Conservation (phyloP, 2,113 vertebrate species). For the Colius striatus region DNA sequence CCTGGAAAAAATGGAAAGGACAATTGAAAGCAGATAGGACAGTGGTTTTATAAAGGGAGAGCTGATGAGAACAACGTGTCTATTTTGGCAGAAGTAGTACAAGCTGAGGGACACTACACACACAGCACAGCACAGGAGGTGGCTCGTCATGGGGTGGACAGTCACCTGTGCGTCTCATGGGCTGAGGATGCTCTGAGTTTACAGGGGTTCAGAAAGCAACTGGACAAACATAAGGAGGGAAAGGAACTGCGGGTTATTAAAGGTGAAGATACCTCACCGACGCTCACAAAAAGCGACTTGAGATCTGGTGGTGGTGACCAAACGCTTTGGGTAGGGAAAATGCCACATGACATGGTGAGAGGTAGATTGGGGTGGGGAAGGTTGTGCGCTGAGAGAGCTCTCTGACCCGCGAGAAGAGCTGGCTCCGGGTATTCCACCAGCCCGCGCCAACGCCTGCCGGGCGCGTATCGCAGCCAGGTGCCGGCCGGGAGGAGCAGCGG, state of each 20-base stretch:
- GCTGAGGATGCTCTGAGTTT: background rate
- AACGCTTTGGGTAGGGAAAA: background rate
- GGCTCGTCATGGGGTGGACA: rapidly evolving
- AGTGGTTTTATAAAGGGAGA: background rate
- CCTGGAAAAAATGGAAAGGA: background rate
- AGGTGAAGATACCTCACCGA: background rate
- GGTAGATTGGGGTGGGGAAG: background rate
- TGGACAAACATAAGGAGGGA: background rate
- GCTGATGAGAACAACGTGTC: background rate
- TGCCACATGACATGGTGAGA: background rate
- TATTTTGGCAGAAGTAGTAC: background rate
- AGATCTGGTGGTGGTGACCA: background rate
- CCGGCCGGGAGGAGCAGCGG: rapidly evolving
- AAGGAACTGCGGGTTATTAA: background rate
- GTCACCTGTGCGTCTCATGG: background rate
- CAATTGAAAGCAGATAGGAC: background rate
- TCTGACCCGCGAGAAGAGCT: background rate
- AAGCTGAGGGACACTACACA: rapidly evolving
- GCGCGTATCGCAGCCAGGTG: rapidly evolving
- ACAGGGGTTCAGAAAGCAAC: background rate
- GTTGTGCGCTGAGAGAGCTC: background rate
- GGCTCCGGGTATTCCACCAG: background rate
- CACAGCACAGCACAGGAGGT: background rate
- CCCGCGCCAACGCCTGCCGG: too few species aligned
- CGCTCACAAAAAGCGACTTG: background rate